These are phyloP conservation scores for Himalopsyche japonica DNA, from an alignment of 2,888 invertebrate species.

Conservation along the genomic window DNA sequence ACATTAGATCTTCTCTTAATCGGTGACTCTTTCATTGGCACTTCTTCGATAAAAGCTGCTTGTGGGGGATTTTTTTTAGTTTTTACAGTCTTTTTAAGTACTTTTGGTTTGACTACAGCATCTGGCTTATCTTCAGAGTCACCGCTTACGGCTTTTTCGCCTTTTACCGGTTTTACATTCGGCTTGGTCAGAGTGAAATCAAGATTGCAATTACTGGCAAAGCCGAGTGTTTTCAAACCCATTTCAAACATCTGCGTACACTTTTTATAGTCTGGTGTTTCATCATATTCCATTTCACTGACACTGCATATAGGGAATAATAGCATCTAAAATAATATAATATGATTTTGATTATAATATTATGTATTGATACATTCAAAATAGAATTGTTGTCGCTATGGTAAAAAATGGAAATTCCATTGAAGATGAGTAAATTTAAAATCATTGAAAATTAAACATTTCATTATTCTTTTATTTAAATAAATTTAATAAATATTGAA, in stretches of 20 bases:
- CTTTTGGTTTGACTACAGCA: constrained; percentile 45
- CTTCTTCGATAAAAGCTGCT: constrained; percentile 44
- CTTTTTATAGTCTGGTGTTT: constrained; percentile 73
- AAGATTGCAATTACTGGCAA: constrained; percentile 61
- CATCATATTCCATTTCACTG: constrained; percentile 68
- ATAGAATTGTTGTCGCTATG: no score
- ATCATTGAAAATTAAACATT: no score
- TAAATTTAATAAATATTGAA: no score
- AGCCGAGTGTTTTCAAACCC: constrained; percentile 67
- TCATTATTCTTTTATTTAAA: no score
- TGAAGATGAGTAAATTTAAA: no score
- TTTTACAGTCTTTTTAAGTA: constrained; percentile 42
- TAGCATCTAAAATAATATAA: constrained; percentile 56
- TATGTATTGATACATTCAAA: no score
- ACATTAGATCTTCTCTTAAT: constrained; percentile 49
- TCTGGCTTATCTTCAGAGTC: constrained; percentile 31
- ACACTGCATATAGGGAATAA: constrained; percentile 70
- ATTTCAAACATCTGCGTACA: constrained; percentile 67
- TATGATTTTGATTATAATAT: neutral
- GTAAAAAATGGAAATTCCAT: no score
- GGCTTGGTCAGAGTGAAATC: constrained; percentile 53
- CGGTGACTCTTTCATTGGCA: constrained; percentile 43
- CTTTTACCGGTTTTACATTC: constrained; percentile 43
- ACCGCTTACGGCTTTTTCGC: constrained; percentile 43
- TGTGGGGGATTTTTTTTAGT: constrained; percentile 45